A percentile compares a stretch with the other conserved stretches of the same genome.
Evolutionary conservation across 2,113 vertebrate species (phyloP).

Genomic region (Parus major): DNA sequence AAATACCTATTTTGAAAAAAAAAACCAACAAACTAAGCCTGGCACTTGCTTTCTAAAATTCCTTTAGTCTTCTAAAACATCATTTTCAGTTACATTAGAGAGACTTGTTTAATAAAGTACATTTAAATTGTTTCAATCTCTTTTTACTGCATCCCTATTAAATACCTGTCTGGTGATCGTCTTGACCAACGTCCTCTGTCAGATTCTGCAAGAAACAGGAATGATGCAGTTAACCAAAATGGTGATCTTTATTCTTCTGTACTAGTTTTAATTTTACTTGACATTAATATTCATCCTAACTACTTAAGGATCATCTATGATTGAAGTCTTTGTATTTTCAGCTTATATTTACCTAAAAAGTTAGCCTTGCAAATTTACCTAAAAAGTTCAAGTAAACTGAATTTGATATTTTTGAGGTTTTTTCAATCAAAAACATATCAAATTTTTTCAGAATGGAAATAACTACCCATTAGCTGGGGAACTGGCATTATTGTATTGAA

Average conservation of each 20-base stretch:
- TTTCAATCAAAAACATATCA: neutral
- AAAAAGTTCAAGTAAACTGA: neutral
- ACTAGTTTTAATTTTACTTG: neutral
- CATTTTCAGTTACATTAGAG: neutral
- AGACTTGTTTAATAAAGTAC: neutral
- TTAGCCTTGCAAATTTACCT: neutral
- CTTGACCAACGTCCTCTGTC: slow-evolving; percentile 95
- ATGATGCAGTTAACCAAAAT: slow-evolving; percentile 40
- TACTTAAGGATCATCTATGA: neutral
- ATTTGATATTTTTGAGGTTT: neutral
- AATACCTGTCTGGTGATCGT: slow-evolving; percentile 93
- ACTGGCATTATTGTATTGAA: neutral
- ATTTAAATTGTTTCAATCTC: neutral
- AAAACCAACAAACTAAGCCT: neutral
- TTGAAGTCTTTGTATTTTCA: neutral
- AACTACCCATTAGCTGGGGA: neutral
- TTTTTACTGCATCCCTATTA: slow-evolving; percentile 3
- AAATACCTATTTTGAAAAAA: neutral
- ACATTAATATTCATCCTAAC: neutral
- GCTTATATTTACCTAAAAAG: neutral
- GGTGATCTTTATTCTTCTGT: neutral
- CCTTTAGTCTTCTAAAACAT: neutral
- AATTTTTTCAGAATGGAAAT: neutral
- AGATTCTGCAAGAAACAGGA: slow-evolving; percentile 85
- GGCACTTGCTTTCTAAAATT: neutral